Conservation (phyloP, 2,888 invertebrate genomes). For the Stenolophus ochropezus region DNA sequence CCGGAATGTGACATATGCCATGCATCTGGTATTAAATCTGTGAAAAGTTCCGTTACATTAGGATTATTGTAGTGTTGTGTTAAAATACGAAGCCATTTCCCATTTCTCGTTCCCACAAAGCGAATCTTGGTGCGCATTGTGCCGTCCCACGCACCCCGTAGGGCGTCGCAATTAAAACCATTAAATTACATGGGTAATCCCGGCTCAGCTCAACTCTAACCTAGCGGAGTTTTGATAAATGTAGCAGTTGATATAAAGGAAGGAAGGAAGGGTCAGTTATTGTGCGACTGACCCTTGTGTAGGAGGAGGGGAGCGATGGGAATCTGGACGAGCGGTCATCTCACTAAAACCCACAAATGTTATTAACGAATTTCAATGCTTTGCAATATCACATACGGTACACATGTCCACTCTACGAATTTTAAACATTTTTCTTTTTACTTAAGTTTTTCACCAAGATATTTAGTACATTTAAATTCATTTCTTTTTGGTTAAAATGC, state of each 20-base stretch:
- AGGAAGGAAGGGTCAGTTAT: slow-evolving; percentile 63
- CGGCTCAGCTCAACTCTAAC: slow-evolving; percentile 62
- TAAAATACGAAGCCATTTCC: not conserved
- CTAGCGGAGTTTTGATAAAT: slow-evolving; percentile 63
- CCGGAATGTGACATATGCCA: not conserved
- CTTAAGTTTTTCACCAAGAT: no score
- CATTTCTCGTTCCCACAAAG: slow-evolving; percentile 30
- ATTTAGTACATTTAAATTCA: no score
- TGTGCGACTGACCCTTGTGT: slow-evolving; percentile 45
- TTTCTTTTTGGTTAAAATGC: no score
- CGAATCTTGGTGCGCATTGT: slow-evolving; percentile 12
- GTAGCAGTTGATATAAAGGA: slow-evolving; percentile 57
- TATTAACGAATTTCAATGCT: no score
- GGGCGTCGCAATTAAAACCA: slow-evolving; percentile 53
- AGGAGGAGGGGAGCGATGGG: not conserved
- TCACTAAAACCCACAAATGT: no score
- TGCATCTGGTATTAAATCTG: slow-evolving; percentile 6
- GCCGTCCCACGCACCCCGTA: slow-evolving; percentile 44
- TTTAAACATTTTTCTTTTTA: no score
- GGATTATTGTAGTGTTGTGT: not conserved
- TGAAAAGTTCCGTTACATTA: slow-evolving; percentile 37
- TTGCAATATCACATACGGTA: no score
- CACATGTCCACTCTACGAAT: no score
- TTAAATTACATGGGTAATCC: slow-evolving; percentile 58
- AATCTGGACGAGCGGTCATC: not conserved